A percentile compares a stretch with the other conserved stretches of the same genome.
These are phyloP conservation scores for Phalacrocorax pelagicus DNA, from an alignment of 2,113 vertebrate species.

Conservation along the genomic window DNA sequence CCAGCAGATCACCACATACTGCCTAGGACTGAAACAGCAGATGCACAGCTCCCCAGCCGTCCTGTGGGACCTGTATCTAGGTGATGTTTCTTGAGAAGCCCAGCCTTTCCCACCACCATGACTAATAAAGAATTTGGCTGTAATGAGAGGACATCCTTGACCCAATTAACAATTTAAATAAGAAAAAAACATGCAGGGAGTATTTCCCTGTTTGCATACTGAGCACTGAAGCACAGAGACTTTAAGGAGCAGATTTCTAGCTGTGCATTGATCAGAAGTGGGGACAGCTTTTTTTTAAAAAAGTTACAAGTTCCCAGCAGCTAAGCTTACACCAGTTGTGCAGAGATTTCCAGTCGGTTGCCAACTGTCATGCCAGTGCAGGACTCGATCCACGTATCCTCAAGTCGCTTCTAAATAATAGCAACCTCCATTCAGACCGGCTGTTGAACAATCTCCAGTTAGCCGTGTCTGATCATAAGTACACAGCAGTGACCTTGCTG, in stretches of 20 bases:
- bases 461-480: background rate
- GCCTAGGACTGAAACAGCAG: background rate
- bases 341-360: background rate
- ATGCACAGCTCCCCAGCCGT: background rate
- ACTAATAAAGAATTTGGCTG: background rate
- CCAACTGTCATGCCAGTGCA: background rate
- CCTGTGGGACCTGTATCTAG: background rate
- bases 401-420: background rate
- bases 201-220: background rate
- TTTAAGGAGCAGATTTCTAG: background rate
- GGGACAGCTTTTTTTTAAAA: background rate
- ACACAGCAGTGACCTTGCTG: background rate
- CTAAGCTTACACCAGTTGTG: background rate
- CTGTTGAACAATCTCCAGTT: background rate
- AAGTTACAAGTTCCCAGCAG: background rate
- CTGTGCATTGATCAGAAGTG: background rate
- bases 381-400: background rate
- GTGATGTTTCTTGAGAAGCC: background rate
- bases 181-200: background rate
- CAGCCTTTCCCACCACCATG: background rate
- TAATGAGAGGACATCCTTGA: background rate
- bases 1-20: background rate
- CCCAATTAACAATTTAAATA: background rate
- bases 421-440: background rate
- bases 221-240: background rate